Conservation (phyloP, 30 jellyfish, hydroid and myxozoan genomes). For the Turritopsis rubra region DNA sequence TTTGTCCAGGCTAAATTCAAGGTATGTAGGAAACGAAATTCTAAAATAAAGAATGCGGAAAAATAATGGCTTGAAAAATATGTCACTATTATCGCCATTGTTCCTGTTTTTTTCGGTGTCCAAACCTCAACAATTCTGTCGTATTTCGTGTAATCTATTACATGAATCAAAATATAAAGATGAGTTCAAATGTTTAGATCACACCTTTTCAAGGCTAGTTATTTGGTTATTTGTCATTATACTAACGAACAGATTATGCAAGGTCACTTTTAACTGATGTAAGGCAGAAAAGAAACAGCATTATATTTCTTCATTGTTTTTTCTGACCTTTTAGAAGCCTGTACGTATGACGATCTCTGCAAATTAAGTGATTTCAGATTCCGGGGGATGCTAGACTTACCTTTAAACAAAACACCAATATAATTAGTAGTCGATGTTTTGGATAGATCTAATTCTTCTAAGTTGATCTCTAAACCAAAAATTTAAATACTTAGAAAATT, state of each 20-base stretch:
- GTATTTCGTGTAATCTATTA: background rate
- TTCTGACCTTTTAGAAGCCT: background rate
- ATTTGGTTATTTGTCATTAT: no score
- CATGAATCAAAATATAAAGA: background rate
- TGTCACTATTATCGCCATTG: no score
- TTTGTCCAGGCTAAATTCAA: conserved; percentile 15
- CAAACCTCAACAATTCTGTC: background rate
- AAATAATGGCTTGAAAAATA: background rate
- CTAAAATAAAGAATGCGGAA: background rate
- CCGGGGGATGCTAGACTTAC: background rate
- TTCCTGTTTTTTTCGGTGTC: no score
- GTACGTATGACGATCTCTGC: background rate
- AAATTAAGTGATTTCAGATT: background rate
- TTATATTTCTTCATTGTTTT: background rate
- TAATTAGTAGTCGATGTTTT: background rate
- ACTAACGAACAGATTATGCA: no score
- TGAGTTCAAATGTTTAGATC: no score
- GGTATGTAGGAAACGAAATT: background rate
- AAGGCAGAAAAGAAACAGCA: background rate
- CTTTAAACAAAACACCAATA: background rate
- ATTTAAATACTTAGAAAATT: background rate
- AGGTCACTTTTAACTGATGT: no score
- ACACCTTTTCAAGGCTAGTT: no score
- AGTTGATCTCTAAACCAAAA: background rate
- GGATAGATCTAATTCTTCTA: conserved; percentile 2